Conservation (phyloP, 2,113 vertebrate genomes). For the Leucopsar rothschildi region DNA sequence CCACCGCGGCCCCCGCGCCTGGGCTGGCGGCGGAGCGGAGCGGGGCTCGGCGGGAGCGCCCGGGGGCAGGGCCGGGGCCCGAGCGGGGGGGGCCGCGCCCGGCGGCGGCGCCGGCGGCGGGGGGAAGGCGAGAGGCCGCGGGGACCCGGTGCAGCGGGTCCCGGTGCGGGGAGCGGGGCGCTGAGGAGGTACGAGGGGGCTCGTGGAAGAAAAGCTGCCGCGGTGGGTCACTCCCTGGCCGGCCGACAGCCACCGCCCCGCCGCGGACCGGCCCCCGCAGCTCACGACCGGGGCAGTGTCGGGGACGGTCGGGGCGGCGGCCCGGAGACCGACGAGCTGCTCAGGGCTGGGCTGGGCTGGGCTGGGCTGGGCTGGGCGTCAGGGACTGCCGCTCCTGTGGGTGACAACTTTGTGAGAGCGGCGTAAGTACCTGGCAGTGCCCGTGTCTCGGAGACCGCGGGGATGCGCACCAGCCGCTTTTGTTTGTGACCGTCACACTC, state of each 20-base stretch:
- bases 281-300: background rate
- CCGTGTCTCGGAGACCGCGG: background rate
- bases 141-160: background rate
- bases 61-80: background rate
- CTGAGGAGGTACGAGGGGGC: background rate
- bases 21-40: background rate
- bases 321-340: too few relatives aligned
- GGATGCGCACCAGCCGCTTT: background rate
- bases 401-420: background rate
- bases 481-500: background rate
- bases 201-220: background rate
- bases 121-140: background rate
- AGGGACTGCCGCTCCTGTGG: background rate
- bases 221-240: background rate
- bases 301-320: background rate
- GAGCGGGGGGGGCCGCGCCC: background rate
- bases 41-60: background rate
- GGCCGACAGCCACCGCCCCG: background rate
- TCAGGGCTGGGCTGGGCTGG: rapidly evolving
- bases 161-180: background rate
- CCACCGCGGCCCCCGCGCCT: background rate
- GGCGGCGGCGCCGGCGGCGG: background rate
- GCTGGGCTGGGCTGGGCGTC: rapidly evolving
- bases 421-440: rapidly evolving
- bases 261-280: background rate